A percentile compares a stretch with the other conserved stretches of the same genome.
phyloP scores from a whole-genome alignment of 2,888 invertebrate genomes.

The Lasioglossum leucozonium region DNA sequence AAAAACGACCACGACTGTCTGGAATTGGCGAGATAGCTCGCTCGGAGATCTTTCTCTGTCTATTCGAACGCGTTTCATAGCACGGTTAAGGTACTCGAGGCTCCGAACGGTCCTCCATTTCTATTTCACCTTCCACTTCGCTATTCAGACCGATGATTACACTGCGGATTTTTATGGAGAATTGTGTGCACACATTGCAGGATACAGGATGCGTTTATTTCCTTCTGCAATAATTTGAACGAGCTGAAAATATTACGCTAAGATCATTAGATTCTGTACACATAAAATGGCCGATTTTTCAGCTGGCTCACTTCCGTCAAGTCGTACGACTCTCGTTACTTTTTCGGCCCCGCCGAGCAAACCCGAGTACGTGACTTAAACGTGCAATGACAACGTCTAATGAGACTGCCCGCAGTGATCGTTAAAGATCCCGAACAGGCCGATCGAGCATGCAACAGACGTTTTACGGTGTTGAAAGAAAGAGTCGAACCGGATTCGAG shows the following conservation, averaged over 20 bases:
- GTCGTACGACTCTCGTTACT: not conserved
- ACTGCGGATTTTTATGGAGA: not conserved
- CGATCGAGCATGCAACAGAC: not conserved
- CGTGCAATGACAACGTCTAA: constrained; percentile 11
- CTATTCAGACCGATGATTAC: not conserved
- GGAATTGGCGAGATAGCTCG: constrained; percentile 24
- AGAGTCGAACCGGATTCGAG: constrained; percentile 15
- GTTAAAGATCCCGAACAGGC: not conserved
- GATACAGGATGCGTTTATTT: not conserved
- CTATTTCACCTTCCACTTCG: not conserved
- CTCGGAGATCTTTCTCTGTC: constrained; percentile 2
- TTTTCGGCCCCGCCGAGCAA: not conserved
- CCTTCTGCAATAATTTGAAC: not conserved
- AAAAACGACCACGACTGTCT: constrained; percentile 1
- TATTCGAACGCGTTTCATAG: constrained; percentile 7
- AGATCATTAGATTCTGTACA: not conserved
- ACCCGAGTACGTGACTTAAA: not conserved
- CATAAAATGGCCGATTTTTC: not conserved
- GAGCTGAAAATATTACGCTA: no score
- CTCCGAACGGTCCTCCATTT: not conserved
- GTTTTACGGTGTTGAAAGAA: not conserved
- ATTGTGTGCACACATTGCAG: not conserved
- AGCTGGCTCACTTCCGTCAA: not conserved
- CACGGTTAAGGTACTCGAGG: not conserved
- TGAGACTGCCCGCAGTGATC: constrained; percentile 11